Base-by-base conservation (phyloP, 2,797 vertebrate genomes). In the Prunella strophiata region DNA sequence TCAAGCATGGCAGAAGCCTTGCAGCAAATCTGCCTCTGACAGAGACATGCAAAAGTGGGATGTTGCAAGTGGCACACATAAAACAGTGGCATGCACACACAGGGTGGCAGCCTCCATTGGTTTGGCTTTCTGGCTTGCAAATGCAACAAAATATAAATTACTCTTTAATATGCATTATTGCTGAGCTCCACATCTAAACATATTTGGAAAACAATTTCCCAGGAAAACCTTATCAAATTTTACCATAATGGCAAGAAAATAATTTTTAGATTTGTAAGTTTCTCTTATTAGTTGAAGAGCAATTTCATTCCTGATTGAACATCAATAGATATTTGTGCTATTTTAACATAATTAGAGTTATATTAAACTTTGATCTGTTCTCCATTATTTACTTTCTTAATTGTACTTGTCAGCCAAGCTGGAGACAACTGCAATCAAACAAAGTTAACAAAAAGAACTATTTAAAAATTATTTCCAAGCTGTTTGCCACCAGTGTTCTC, bases 61-160 rank as follows among this genome's bases (percentile, higher is more conserved):
- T 15, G 5, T 6, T 34, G 8, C 25, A 45, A 71, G 30, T 0
- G 0, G 42, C 30, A 18, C 36, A 20, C 13, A 17, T 0, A 0
- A 13, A 11, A 19, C 6, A 73, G 22, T 54, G 32, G 8, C 2
- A 12, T 3, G 1, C 9, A 61, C 26, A 27, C 13, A 27, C 2
- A 23, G 14, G 9, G 40, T 19, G 38, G 3, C 21, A 84, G 21
- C 8, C 23, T 54, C 38, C 17, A 25, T 4, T 12, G 18, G 2
- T 43, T 51, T 52, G 38, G 4, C 27, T 93, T 67, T 73, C 38
- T 61, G 76, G 4, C 23, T 89, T 71, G 14, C 12, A 50, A 66
- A 59, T 43, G 23, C 5, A 51, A 26, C 18, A 76, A 84, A 50
- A 42, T 23, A 73, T 17, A 40, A 22, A 47, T 36, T 20, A 12